Conservation (phyloP, 2,888 invertebrate genomes). For the Drosophila seclusa region DNA sequence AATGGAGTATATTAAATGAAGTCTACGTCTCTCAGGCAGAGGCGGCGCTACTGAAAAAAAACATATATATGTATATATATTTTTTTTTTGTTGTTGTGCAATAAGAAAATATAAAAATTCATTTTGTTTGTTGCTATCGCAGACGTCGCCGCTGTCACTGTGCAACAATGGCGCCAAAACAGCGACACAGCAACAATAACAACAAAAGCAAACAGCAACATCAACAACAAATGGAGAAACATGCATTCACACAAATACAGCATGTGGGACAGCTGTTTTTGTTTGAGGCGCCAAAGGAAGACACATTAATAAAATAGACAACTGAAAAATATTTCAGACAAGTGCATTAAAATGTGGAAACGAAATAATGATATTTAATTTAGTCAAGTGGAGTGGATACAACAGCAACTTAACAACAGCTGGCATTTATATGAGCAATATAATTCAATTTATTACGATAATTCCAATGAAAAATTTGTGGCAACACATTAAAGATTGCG, state of each 20-base stretch:
- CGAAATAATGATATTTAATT: slow-evolving; percentile 71
- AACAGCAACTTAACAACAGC: slow-evolving; percentile 45
- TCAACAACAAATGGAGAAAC: slow-evolving; percentile 41
- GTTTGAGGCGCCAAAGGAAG: slow-evolving; percentile 18
- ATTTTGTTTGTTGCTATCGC: slow-evolving; percentile 53
- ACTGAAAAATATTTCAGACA: slow-evolving; percentile 34
- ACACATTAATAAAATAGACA: slow-evolving; percentile 59
- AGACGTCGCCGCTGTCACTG: slow-evolving; percentile 43
- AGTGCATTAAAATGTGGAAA: slow-evolving; percentile 76
- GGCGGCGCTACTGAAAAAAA: slow-evolving; percentile 28
- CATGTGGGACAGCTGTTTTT: slow-evolving; percentile 64
- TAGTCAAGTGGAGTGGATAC: slow-evolving; percentile 57
- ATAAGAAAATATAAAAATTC: slow-evolving; percentile 79
- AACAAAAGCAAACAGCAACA: slow-evolving; percentile 6
- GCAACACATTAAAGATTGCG: slow-evolving; percentile 2
- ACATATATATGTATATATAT: slow-evolving; percentile 8
- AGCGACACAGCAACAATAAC: slow-evolving; percentile 36
- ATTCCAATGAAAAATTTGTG: slow-evolving; percentile 39
- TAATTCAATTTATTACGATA: slow-evolving; percentile 54
- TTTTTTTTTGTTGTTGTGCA: slow-evolving; percentile 25
- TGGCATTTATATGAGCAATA: slow-evolving; percentile 55
- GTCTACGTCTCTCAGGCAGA: slow-evolving; percentile 59
- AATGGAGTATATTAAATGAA: slow-evolving; percentile 73
- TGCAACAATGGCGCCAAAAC: slow-evolving; percentile 78
- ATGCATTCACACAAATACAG: slow-evolving; percentile 40